These are phyloP conservation scores for Drosophila nannoptera DNA, from an alignment of 1,140 invertebrate species.

Conservation along the genomic window DNA sequence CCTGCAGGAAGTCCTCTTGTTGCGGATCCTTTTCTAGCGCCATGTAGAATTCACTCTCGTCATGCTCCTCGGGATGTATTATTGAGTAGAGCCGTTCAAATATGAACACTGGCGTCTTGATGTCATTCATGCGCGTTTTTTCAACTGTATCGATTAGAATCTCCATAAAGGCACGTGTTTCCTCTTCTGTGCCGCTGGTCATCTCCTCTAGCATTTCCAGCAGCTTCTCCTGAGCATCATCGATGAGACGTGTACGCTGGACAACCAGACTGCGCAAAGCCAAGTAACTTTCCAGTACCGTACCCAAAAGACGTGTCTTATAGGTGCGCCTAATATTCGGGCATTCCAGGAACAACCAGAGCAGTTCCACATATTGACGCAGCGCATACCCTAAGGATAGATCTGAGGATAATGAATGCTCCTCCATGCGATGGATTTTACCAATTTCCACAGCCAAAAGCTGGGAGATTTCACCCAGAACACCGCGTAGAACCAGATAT, in stretches of 20 bases:
- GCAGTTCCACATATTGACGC: constrained; percentile 91
- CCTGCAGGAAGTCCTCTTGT: constrained; percentile 98
- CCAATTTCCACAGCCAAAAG: constrained; percentile 93
- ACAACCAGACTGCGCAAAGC: constrained; percentile 94
- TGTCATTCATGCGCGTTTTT: constrained; percentile 94
- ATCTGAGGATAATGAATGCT: constrained; percentile 95
- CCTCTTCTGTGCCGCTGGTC: constrained; percentile 97
- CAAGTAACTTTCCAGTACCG: constrained; percentile 94
- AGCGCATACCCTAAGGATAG: constrained; percentile 94
- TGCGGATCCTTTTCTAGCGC: constrained; percentile 98
- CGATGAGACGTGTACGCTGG: constrained; percentile 95
- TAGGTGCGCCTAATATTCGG: constrained; percentile 91
- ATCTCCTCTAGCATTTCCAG: constrained; percentile 97
- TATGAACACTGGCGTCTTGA: constrained; percentile 97
- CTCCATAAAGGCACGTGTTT: constrained; percentile 98
- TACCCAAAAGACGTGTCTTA: constrained; percentile 93
- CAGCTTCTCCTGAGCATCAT: constrained; percentile 97
- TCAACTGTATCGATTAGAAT: constrained; percentile 97
- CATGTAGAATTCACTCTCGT: constrained; percentile 97
- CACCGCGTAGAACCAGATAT: constrained; percentile 92
- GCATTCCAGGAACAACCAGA: constrained; percentile 91
- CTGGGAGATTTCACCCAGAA: constrained; percentile 90
- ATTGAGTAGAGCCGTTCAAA: constrained; percentile 98
- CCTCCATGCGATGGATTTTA: constrained; percentile 90
- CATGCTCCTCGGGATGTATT: constrained; percentile 98